Percentiles rank a stretch among this genome's conserved stretches.
These are phyloP conservation scores for Scaptomyza polygonia DNA, from an alignment of 2,888 invertebrate genomes.

Conservation along the genomic window DNA sequence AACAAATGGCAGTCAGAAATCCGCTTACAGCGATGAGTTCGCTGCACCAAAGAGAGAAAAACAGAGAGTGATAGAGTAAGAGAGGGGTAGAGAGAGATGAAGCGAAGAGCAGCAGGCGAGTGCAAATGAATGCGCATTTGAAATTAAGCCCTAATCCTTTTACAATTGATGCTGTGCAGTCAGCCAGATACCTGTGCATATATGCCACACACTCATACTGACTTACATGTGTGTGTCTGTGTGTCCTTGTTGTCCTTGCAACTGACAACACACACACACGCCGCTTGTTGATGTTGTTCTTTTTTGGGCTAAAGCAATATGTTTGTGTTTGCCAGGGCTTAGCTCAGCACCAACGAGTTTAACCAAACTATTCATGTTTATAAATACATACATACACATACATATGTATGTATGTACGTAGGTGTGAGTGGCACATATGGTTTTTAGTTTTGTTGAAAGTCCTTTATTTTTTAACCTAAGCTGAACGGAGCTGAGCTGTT, in stretches of 20 bases:
- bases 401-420: neutral
- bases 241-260: constrained; percentile 34
- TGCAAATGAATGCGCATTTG: constrained; percentile 79
- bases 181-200: constrained; percentile 67
- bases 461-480: neutral
- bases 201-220: constrained; percentile 10
- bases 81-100: constrained; percentile 9
- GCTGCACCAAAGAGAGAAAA: constrained; percentile 8
- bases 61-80: neutral
- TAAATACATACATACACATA: neutral
- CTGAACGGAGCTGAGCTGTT: too few relatives aligned
- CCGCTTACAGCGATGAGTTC: constrained; percentile 67
- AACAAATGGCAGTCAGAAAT: constrained; percentile 67
- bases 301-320: constrained; percentile 56
- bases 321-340: constrained; percentile 61
- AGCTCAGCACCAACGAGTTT: constrained; percentile 28
- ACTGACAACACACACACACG: constrained; percentile 38
- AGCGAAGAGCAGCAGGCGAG: constrained; percentile 29
- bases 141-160: constrained; percentile 81
- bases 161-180: constrained; percentile 80
- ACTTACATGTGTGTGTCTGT: constrained; percentile 20
- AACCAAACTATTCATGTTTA: constrained; percentile 36
- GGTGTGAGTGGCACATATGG: neutral
- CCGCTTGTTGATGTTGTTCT: constrained; percentile 32
- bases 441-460: constrained; percentile 6